phyloP scores from a whole-genome alignment of 2,888 invertebrate species.

The Lottia gigantea region DNA sequence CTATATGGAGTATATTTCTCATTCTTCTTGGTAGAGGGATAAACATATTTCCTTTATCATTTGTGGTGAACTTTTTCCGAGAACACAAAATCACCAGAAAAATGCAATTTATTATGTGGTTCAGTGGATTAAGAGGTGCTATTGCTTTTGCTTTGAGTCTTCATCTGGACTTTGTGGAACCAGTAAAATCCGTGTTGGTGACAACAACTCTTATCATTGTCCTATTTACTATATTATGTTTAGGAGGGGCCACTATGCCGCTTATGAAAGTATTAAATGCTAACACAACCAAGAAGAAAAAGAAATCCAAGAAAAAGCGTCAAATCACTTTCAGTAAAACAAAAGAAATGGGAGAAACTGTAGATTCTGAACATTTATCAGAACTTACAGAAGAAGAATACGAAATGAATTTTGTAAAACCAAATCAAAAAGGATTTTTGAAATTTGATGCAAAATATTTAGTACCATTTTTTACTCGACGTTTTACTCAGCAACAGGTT shows the following conservation, averaged over 20 bases:
- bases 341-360: slow-evolving; percentile 82
- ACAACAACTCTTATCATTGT: slow-evolving; percentile 98
- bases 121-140: slow-evolving; percentile 93
- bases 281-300: slow-evolving; percentile 68
- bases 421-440: slow-evolving; percentile 81
- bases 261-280: slow-evolving; percentile 86
- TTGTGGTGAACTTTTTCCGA: slow-evolving; percentile 93
- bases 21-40: slow-evolving; percentile 88
- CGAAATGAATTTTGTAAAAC: slow-evolving; percentile 85
- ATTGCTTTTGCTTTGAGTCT: slow-evolving; percentile 97
- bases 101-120: slow-evolving; percentile 99
- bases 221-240: slow-evolving; percentile 91
- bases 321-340: slow-evolving; percentile 97
- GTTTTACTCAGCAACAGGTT: slow-evolving; percentile 95
- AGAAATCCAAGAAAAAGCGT: slow-evolving; percentile 72
- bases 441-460: slow-evolving; percentile 92
- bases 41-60: slow-evolving; percentile 95
- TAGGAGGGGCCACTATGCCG: slow-evolving; percentile 98
- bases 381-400: slow-evolving; percentile 77
- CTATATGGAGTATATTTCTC: slow-evolving; percentile 89
- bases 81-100: slow-evolving; percentile 97
- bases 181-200: slow-evolving; percentile 94
- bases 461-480: slow-evolving; percentile 94
- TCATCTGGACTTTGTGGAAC: slow-evolving; percentile 77
- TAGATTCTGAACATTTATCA: slow-evolving; percentile 65